Evolutionary conservation across 2,888 invertebrate genomes (phyloP), one percentile per base, ranked within the genome.

Genomic region (Camptogramma bilineatum): DNA sequence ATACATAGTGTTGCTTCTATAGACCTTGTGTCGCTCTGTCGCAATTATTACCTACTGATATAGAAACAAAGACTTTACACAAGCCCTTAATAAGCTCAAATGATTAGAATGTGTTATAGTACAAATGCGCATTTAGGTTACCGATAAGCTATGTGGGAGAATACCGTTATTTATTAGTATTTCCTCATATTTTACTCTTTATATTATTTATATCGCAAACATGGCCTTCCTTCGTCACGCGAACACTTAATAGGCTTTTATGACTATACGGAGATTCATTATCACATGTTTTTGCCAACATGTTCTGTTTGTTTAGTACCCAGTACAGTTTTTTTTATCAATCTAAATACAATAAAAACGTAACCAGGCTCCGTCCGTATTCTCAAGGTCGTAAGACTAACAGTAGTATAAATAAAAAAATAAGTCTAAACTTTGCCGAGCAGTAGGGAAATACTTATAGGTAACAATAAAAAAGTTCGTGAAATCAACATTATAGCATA

Each of bases 91-190:
- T 62, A 50, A 61, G 34, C 31, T 34, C 31, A 62, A 70, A 62
- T 64, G 66, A 75, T 76, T 75, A 74, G 62, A 70, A 72, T 73
- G 62, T 68, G 64, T 62, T 66, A 68, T 54, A 61, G 57, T 48
- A 65, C 44, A 60, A 62, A 54, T 51, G 42, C 54, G 53, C 48
- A 73, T 73, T 69, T 78, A 75, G 74, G 77, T 75, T 75, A 57
- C 63, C 62, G 62, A 63, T 65, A 64, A 69, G 48, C 65, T 54
- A 59, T 61, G n/a, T n/a, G n/a, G 69, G 69, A 72, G 73, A 75
- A 76, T 77, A 72, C 75, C 74, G 71, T 58, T 75, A 62, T 18
- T 46, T 66, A 73, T 73, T 75, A 64, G 46, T 70, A 72, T 68
- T 70, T 69, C 67, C 71, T 68, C 54, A 28, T 58, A n/a, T 34